Percentiles rank a stretch among this genome's conserved stretches.
These are phyloP conservation scores for Colossoma macropomum DNA, from an alignment of 2,113 vertebrate species.

Conservation along the genomic window DNA sequence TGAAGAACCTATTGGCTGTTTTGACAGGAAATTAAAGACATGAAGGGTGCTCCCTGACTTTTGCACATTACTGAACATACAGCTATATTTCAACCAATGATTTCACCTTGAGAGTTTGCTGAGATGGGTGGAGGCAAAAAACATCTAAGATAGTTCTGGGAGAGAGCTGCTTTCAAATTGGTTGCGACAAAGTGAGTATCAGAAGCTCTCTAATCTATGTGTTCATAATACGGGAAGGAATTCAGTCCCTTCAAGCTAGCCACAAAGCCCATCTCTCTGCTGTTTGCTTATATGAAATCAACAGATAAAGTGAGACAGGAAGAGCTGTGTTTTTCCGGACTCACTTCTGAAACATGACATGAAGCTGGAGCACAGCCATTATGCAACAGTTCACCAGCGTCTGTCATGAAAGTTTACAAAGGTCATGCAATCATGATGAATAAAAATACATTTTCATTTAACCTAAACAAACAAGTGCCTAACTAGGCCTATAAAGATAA, in stretches of 20 bases:
- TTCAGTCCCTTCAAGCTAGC: conserved; percentile 5
- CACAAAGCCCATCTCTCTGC: conserved; percentile 13
- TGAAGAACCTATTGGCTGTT: too few relatives aligned
- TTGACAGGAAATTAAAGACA: too few relatives aligned
- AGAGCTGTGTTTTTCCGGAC: conserved; percentile 36
- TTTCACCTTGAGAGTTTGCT: neutral
- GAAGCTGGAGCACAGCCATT: conserved; percentile 22
- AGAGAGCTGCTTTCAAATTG: neutral
- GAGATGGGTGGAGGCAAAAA: neutral
- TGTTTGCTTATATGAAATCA: conserved; percentile 56
- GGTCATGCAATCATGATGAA: too few relatives aligned
- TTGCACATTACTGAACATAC: neutral
- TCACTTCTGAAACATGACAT: conserved; percentile 34
- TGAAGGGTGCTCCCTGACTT: too few relatives aligned
- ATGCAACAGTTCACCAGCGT: conserved; percentile 20
- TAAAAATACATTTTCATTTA: neutral
- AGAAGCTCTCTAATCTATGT: conserved; percentile 11
- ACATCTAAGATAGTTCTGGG: neutral
- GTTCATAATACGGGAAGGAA: conserved; percentile 2
- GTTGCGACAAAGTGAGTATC: neutral
- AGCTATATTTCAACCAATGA: conserved; percentile 1
- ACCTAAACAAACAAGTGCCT: too few relatives aligned
- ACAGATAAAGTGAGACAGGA: conserved; percentile 59
- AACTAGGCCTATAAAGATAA: too few relatives aligned
- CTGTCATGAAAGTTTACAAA: conserved; percentile 12